These are phyloP conservation scores for Callosobruchus maculatus DNA, from an alignment of 2,888 invertebrate species.

Conservation along the genomic window DNA sequence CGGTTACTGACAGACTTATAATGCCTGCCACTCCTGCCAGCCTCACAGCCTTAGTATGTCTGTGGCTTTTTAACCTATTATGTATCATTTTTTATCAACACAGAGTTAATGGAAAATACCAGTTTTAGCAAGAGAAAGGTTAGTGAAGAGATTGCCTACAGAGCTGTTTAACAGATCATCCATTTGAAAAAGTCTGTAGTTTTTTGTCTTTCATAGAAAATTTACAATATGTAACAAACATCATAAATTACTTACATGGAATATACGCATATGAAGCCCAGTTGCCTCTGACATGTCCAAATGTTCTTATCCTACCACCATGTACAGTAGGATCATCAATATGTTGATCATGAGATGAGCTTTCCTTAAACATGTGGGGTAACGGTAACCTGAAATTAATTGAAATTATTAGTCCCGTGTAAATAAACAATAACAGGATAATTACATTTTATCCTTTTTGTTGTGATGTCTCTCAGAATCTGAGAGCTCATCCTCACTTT, in stretches of 20 bases:
- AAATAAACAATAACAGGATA: not conserved
- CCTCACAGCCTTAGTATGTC: no score
- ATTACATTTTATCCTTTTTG: conserved; percentile 8
- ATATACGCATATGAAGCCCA: conserved; percentile 85
- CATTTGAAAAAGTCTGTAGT: no score
- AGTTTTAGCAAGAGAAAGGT: no score
- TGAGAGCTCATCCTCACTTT: conserved; percentile 25
- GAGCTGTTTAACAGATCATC: no score
- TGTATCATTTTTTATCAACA: no score
- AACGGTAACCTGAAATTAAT: conserved; percentile 34
- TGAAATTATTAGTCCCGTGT: not conserved
- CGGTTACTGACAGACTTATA: no score
- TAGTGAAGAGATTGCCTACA: no score
- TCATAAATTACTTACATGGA: conserved; percentile 68
- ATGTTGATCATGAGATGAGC: conserved; percentile 40
- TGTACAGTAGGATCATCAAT: conserved; percentile 65
- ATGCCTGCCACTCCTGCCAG: no score
- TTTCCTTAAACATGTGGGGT: conserved; percentile 28
- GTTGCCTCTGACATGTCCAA: conserved; percentile 87
- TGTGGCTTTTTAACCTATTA: no score
- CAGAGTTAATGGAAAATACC: no score
- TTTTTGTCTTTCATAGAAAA: no score
- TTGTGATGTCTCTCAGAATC: conserved; percentile 1
- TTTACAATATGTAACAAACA: no score
- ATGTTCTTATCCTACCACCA: conserved; percentile 70